Evolutionary conservation across 2,888 invertebrate species (phyloP), one percentile per base, ranked within the genome.

Genomic region (Lacanobia oleracea): DNA sequence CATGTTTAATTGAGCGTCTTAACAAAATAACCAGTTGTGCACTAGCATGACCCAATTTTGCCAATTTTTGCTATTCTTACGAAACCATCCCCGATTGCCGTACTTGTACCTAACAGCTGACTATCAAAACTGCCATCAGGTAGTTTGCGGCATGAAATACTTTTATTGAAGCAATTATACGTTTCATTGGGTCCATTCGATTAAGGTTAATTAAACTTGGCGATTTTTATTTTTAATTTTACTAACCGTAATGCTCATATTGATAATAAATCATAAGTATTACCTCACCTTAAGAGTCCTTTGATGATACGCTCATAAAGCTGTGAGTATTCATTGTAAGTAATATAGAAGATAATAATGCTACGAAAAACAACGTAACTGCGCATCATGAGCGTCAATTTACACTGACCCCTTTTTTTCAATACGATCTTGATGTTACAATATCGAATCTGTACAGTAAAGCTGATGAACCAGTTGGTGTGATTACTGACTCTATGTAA

Each of bases 51-150:
- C 80, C 84, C 40, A 79, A 82, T 81, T 85, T 77, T 59, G 53
- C 10, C 65, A 77, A 81, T 73, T 84, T 85, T 82, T 82, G 82
- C 80, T 72, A 54, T 61, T 77, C 70, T 67, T 62, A 71, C 68
- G 65, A 61, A 78, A 79, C 65, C 65, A 71, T 72, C 66, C 62
- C 63, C 64, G 59, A 66, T 72, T 71, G 72, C 64, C 73, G 59
- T 75, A 69, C 75, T 76, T 48, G 67, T 75, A 43, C 62, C 72
- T 73, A 80, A 81, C 78, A 85, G 85, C 81, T 85, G 85, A 82
- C 67, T 80, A 75, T 75, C 66, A 75, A 70, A 70, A 77, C 56
- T 74, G 72, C 72, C 43, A 74, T 51, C 68, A 64, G 67, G 76
- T 65, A 71, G 74, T 80, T 78, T 75, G 33, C 43, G 64, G 59